Evolutionary conservation across 2,888 invertebrate genomes (phyloP), one percentile per base, ranked within the genome.

Genomic region (Anaspis maculata): DNA sequence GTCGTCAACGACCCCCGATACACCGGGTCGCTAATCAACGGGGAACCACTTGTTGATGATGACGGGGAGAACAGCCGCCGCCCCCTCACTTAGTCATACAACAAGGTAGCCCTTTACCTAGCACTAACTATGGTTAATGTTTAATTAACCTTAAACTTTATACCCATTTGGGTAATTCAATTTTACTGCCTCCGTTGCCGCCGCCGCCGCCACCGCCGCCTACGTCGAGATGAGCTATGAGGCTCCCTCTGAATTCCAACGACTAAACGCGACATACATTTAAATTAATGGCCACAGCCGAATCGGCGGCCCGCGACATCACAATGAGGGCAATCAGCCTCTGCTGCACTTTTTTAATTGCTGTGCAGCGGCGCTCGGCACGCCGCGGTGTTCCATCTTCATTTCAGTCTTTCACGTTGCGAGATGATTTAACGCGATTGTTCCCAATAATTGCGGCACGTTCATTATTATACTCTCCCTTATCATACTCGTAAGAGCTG

Each of bases 11-110:
- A 9, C 25, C 27, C 30, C 29, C 32, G 25, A 34, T 34, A 34
- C 26, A 33, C n/a, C n/a, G n/a, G n/a, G n/a, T n/a, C 28, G 29
- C 40, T 40, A 36, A 40, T 40, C 40, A 40, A 51, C 51, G 35
- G 45, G 40, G 49, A 55, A 52, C 56, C 57, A 57, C 57, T 57
- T 57, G 57, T 57, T 57, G 57, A 56, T 53, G 47, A 39, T 44
- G 45, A 34, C 32, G 35, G n/a, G n/a, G n/a, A n/a, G n/a, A n/a
- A n/a, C n/a, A n/a, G n/a, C n/a, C n/a, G n/a, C n/a, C n/a, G n/a
- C n/a, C n/a, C n/a, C 38, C 40, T 30, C 41, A 49, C 44, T 49
- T 48, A 46, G 46, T 49, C 51, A 51, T 49, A 49, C 41, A 43
- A 42, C 46, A 45, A 40, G 37, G 39, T 42, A 34, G 41, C 36